Conservation (phyloP, 2,888 invertebrate genomes). For the Eulithis prunata region DNA sequence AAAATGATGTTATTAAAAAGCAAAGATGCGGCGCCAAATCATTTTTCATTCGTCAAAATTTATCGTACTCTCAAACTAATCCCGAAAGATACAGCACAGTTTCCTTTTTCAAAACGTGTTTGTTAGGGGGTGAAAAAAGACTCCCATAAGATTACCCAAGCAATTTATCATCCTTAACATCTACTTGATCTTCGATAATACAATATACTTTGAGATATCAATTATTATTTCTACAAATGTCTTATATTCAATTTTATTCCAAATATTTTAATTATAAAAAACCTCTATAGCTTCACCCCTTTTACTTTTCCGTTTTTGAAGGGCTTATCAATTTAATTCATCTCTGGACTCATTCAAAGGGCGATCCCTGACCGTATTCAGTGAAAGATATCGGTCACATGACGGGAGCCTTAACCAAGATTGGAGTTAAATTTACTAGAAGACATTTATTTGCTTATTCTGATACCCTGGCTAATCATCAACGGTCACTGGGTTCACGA, state of each 20-base stretch:
- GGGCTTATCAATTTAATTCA: conserved; percentile 81
- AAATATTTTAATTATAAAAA: conserved; percentile 24
- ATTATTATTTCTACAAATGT: not conserved
- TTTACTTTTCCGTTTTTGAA: conserved; percentile 71
- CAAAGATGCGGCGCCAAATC: conserved; percentile 43
- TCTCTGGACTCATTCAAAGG: conserved; percentile 79
- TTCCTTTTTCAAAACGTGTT: conserved; percentile 42
- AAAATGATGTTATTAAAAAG: conserved; percentile 4
- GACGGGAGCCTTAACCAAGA: conserved; percentile 71
- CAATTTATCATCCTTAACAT: conserved; percentile 78
- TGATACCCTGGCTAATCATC: conserved; percentile 71
- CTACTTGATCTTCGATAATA: conserved; percentile 50
- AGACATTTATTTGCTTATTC: conserved; percentile 80
- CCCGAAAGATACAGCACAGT: conserved; percentile 63
- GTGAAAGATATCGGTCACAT: conserved; percentile 77
- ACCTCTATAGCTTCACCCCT: conserved; percentile 54
- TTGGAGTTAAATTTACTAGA: conserved; percentile 82
- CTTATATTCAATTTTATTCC: not conserved
- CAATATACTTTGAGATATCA: too few species aligned
- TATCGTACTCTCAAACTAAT: conserved; percentile 47
- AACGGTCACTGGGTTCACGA: conserved; percentile 65
- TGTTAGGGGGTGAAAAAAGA: conserved; percentile 47
- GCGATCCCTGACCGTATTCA: conserved; percentile 77
- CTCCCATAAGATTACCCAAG: conserved; percentile 64
- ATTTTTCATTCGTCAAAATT: conserved; percentile 57